Percentiles rank a stretch among this genome's conserved stretches.
Conservation (phyloP, 2,113 vertebrate genomes). For the Mormyrus lacerda region DNA sequence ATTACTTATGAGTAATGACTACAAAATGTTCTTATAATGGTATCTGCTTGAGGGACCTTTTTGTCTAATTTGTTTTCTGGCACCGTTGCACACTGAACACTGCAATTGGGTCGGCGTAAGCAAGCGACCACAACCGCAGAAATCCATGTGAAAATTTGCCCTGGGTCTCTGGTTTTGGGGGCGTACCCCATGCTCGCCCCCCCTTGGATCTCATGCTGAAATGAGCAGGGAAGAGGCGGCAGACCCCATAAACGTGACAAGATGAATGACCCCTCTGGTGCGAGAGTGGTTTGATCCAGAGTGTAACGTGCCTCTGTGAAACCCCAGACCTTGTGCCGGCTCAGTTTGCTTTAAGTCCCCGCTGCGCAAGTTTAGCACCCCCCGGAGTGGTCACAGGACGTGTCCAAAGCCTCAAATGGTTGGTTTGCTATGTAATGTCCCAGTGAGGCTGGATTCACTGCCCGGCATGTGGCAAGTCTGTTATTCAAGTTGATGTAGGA, state of each 20-base stretch:
- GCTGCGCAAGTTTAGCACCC: background rate
- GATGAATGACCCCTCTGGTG: background rate
- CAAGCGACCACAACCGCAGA: constrained; percentile 39
- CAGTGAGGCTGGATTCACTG: background rate
- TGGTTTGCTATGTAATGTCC: constrained; percentile 6
- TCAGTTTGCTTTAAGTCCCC: background rate
- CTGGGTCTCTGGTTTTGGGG: constrained; percentile 25
- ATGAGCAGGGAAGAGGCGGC: constrained; percentile 13
- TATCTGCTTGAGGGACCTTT: constrained; percentile 29
- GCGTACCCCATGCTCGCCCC: background rate
- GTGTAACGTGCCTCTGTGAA: background rate
- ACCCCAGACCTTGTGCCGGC: background rate
- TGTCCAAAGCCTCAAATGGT: background rate
- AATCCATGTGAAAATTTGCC: constrained; percentile 37
- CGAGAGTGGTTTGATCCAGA: background rate
- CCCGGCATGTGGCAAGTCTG: background rate
- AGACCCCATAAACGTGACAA: background rate
- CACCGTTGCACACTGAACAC: constrained; percentile 28
- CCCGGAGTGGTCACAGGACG: background rate
- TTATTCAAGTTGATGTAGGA: background rate
- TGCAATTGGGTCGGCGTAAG: constrained; percentile 31
- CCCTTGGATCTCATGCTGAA: constrained; percentile 23
- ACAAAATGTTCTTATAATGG: constrained; percentile 30
- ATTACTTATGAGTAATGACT: background rate
- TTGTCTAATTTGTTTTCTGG: constrained; percentile 37